Conservation (phyloP, 2,113 vertebrate genomes). For the Rynchops niger region DNA sequence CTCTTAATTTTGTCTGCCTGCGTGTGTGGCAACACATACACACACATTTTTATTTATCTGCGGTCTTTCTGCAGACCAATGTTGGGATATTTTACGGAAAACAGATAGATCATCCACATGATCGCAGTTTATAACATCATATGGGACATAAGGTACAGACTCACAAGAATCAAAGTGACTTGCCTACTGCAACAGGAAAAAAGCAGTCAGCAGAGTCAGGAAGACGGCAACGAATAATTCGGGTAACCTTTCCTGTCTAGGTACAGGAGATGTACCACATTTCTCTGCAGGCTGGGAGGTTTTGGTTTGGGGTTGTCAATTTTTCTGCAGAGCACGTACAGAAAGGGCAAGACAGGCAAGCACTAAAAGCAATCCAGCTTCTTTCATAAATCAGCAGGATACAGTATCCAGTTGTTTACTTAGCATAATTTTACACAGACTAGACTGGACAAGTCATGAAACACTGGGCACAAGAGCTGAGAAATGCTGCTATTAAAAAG, state of each 20-base stretch:
- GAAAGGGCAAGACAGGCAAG: background rate
- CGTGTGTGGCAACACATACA: background rate
- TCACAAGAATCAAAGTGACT: background rate
- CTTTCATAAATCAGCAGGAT: conserved; percentile 49
- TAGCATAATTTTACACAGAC: conserved; percentile 60
- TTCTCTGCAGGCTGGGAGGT: background rate
- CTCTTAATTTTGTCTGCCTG: background rate
- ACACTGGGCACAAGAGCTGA: conserved; percentile 58
- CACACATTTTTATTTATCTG: background rate
- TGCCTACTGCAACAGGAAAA: background rate
- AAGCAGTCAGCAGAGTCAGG: background rate
- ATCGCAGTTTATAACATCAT: background rate
- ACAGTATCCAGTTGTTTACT: conserved; percentile 60
- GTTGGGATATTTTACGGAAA: background rate
- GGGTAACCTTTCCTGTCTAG: background rate
- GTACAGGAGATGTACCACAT: background rate
- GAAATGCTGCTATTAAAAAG: conserved; percentile 53
- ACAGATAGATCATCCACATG: background rate
- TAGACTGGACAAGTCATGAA: conserved; percentile 65
- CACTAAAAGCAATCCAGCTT: conserved; percentile 11
- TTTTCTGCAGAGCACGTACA: background rate
- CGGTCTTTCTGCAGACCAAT: background rate
- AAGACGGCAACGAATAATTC: background rate
- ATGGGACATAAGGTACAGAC: background rate
- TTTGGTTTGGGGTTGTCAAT: background rate